These are phyloP conservation scores for Larimichthys crocea DNA, from an alignment of 2,113 vertebrate genomes.

Conservation along the genomic window DNA sequence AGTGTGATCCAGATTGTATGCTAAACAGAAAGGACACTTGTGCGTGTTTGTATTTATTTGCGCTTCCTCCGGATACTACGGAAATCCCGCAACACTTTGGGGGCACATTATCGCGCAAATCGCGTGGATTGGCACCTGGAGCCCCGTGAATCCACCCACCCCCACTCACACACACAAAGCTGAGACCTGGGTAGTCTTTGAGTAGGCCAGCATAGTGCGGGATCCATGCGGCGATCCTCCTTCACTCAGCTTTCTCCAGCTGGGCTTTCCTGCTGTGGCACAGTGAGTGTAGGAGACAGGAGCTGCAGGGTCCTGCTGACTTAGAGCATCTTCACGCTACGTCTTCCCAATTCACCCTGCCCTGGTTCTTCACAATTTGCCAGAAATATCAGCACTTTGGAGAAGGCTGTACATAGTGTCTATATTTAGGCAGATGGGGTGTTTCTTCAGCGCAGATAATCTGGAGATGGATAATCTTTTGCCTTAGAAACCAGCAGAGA, in stretches of 20 bases:
- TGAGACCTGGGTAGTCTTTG: constrained; percentile 16
- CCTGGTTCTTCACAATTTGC: not conserved
- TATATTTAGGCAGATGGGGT: not conserved
- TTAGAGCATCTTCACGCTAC: constrained; percentile 15
- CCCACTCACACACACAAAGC: constrained; percentile 18
- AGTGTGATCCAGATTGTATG: constrained; percentile 37
- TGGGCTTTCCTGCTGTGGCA: constrained; percentile 40
- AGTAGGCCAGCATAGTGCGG: constrained; percentile 14
- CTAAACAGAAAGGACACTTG: constrained; percentile 47
- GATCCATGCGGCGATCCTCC: constrained; percentile 18
- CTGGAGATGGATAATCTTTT: not conserved
- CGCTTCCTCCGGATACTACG: not conserved
- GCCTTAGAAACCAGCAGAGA: not conserved
- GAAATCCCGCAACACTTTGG: constrained; percentile 45
- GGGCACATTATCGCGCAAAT: constrained; percentile 26
- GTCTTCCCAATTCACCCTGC: constrained; percentile 5
- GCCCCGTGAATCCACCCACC: not conserved
- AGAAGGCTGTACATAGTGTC: constrained; percentile 5
- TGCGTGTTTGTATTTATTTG: constrained; percentile 51
- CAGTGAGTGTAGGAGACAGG: constrained; percentile 4
- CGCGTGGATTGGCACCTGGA: constrained; percentile 42
- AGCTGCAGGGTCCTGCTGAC: constrained; percentile 16
- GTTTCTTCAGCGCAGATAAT: not conserved
- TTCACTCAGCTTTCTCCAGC: constrained; percentile 30
- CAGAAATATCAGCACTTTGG: not conserved